phyloP scores from a whole-genome alignment of 2,888 invertebrate genomes.

The Euclidia mi region DNA sequence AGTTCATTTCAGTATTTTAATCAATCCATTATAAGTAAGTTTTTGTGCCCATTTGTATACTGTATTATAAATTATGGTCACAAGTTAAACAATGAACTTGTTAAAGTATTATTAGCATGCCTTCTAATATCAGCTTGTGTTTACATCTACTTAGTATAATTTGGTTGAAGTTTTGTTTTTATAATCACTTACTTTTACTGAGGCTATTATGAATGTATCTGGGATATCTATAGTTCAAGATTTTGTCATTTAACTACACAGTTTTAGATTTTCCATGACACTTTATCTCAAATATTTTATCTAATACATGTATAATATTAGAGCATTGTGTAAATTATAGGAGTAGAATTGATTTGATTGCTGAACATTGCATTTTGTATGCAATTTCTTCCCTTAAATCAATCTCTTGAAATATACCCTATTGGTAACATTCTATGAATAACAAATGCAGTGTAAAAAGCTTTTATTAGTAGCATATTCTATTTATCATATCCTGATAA shows the following conservation, averaged over 20 bases:
- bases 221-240: too few species aligned
- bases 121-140: conserved; percentile 4
- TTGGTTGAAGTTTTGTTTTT: neutral
- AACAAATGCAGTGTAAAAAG: neutral
- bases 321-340: too few species aligned
- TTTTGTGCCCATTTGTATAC: conserved; percentile 3
- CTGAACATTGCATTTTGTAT: neutral
- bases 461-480: too few species aligned
- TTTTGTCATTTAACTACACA: too few species aligned
- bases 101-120: conserved; percentile 16
- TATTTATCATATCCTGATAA: too few species aligned
- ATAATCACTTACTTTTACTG: neutral
- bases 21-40: conserved; percentile 1
- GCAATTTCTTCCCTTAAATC: neutral
- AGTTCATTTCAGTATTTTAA: conserved; percentile 9
- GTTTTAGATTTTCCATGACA: too few species aligned
- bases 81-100: conserved; percentile 12
- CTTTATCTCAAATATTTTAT: too few species aligned
- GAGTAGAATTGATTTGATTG: too few species aligned
- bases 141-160: conserved; percentile 12
- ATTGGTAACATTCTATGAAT: neutral
- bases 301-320: too few species aligned
- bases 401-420: neutral
- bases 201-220: too few species aligned
- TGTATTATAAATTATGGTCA: conserved; percentile 5